Percentiles rank a stretch among this genome's conserved stretches.
Evolutionary conservation across 1,140 invertebrate species (phyloP).

Genomic region (Drosophila asahinai): DNA sequence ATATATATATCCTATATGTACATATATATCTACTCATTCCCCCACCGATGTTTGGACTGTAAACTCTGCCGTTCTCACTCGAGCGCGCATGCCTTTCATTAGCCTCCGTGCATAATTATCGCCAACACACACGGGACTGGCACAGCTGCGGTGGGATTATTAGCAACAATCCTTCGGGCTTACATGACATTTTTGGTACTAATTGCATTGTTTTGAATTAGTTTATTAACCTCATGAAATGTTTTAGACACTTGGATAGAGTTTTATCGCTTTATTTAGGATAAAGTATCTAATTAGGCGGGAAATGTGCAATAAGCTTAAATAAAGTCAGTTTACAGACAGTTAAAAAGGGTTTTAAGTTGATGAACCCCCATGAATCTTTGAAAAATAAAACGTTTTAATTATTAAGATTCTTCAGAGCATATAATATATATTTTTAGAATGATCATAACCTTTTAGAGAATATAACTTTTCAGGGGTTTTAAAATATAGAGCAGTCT

Average conservation of each 20-base stretch:
- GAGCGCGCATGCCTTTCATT: conserved; percentile 52
- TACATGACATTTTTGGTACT: not conserved
- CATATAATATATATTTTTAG: too few relatives aligned
- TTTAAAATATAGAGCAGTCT: too few relatives aligned
- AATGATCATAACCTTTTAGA: too few relatives aligned
- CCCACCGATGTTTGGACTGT: conserved; percentile 9
- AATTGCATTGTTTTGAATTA: not conserved
- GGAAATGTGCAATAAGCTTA: too few relatives aligned
- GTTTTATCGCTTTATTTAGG: too few relatives aligned
- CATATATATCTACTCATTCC: not conserved
- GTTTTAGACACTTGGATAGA: not conserved
- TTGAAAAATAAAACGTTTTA: too few relatives aligned
- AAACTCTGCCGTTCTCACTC: conserved; percentile 31
- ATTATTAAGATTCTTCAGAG: too few relatives aligned
- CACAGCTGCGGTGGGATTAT: conserved; percentile 8
- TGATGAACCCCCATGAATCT: too few relatives aligned
- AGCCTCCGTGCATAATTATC: conserved; percentile 58
- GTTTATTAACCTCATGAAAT: not conserved
- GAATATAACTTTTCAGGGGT: not conserved
- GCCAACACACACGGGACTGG: conserved; percentile 1
- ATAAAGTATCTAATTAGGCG: not conserved
- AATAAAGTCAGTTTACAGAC: too few relatives aligned
- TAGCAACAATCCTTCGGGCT: conserved; percentile 14
- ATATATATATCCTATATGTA: not conserved
- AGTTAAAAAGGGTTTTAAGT: too few relatives aligned